phyloP scores from a whole-genome alignment of 2,888 invertebrate genomes.

The Dendrolimus pini region DNA sequence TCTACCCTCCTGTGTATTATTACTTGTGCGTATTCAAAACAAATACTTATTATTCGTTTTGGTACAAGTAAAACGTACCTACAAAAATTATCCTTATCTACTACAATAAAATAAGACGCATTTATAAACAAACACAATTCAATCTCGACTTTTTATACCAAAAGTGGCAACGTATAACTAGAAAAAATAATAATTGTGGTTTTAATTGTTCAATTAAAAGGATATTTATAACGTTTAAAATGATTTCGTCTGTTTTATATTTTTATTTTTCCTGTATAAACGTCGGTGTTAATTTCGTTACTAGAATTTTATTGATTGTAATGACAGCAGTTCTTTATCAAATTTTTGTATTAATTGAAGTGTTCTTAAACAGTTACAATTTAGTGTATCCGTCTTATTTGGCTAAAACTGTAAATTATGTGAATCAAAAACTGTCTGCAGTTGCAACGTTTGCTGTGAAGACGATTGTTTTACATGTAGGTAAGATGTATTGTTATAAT shows the following conservation, averaged over 20 bases:
- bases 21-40: too few species aligned
- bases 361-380: constrained; percentile 54
- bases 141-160: too few species aligned
- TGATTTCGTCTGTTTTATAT: constrained; percentile 29
- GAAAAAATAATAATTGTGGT: too few species aligned
- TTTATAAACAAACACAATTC: too few species aligned
- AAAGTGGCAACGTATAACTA: too few species aligned
- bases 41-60: too few species aligned
- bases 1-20: too few species aligned
- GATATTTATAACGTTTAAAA: constrained; percentile 15
- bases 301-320: constrained; percentile 46
- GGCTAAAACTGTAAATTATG: constrained; percentile 27
- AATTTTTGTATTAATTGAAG: constrained; percentile 53
- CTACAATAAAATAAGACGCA: too few species aligned
- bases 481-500: constrained; percentile 1
- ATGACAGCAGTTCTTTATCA: constrained; percentile 55
- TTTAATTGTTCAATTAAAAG: too few species aligned
- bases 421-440: constrained; percentile 19
- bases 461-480: constrained; percentile 42
- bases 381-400: constrained; percentile 54
- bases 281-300: constrained; percentile 36
- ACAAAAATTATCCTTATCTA: too few species aligned
- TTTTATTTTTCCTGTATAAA: constrained; percentile 40
- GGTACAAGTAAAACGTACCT: too few species aligned
- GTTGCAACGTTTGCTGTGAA: constrained; percentile 22